These are phyloP conservation scores for Pseudococcus jackbeardsleyi DNA, from an alignment of 2,888 invertebrate species.

Conservation along the genomic window DNA sequence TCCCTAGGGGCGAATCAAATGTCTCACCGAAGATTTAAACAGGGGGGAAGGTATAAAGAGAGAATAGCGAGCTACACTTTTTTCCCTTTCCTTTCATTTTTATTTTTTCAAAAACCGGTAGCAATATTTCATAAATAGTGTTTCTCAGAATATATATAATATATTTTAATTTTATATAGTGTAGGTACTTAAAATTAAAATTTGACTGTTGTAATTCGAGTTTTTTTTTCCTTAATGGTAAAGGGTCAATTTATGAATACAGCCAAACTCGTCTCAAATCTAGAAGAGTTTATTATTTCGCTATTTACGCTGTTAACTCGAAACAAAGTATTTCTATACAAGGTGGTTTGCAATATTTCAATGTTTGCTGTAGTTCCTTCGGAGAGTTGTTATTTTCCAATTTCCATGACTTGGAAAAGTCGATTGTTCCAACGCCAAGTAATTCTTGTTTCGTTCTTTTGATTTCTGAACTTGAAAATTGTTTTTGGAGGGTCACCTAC, in stretches of 20 bases:
- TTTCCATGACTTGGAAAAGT: no score
- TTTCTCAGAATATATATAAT: slow-evolving; percentile 59
- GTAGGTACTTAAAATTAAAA: slow-evolving; percentile 3
- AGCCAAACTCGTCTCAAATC: background rate
- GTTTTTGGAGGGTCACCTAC: no score
- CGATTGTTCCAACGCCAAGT: no score
- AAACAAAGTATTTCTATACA: background rate
- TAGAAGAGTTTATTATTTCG: slow-evolving; percentile 27
- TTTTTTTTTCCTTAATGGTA: background rate
- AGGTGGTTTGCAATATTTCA: background rate
- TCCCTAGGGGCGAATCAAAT: slow-evolving; percentile 64
- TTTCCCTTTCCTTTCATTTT: background rate
- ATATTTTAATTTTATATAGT: background rate
- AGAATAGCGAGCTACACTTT: slow-evolving; percentile 62
- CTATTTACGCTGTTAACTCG: background rate
- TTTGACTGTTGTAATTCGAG: background rate
- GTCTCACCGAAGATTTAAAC: slow-evolving; percentile 55
- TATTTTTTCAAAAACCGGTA: slow-evolving; percentile 67
- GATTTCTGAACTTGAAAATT: no score
- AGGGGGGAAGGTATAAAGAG: slow-evolving; percentile 62
- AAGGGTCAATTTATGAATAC: slow-evolving; percentile 2
- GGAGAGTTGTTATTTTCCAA: no score
- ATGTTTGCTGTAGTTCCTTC: no score
- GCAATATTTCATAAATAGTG: slow-evolving; percentile 67
- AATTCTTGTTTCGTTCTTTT: no score